Percentiles rank a stretch among this genome's conserved stretches.
These are phyloP conservation scores for Ariolimax columbianus DNA, from an alignment of 2,888 invertebrate genomes.

Conservation along the genomic window DNA sequence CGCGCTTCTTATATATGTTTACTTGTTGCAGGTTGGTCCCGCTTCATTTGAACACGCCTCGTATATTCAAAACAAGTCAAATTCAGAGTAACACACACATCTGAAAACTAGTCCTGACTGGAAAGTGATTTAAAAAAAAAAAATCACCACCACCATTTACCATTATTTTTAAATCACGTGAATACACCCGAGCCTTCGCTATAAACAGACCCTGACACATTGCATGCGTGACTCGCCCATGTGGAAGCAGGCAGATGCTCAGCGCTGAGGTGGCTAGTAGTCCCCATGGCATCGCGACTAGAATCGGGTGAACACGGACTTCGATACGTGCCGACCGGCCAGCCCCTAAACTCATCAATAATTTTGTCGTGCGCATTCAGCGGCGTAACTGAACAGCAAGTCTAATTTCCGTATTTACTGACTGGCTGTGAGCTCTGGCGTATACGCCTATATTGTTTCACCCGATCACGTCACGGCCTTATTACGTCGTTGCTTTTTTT, in stretches of 20 bases:
- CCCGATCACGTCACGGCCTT: background rate
- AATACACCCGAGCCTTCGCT: background rate
- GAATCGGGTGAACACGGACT: constrained; percentile 32
- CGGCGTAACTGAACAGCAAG: constrained; percentile 28
- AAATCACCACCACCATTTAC: no score
- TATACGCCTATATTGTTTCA: constrained; percentile 35
- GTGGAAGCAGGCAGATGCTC: background rate
- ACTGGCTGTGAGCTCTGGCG: constrained; percentile 18
- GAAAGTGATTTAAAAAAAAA: background rate
- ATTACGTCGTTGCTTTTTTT: background rate
- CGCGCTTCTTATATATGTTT: no score
- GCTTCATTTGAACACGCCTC: no score
- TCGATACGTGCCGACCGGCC: constrained; percentile 38
- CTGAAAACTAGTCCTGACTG: background rate
- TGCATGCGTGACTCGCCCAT: constrained; percentile 26
- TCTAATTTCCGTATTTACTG: constrained; percentile 27
- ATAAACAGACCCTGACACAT: background rate
- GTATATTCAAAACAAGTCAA: background rate
- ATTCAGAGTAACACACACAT: background rate
- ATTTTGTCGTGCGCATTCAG: constrained; percentile 32
- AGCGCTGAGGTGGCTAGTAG: constrained; percentile 3
- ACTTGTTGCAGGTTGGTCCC: no score
- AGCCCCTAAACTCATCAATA: constrained; percentile 47
- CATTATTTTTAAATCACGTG: no score
- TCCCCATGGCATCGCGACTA: constrained; percentile 19